A percentile compares a stretch with the other conserved stretches of the same genome.
Evolutionary conservation across 2,797 vertebrate species (phyloP).

Genomic region (Ctenopoma multispine): DNA sequence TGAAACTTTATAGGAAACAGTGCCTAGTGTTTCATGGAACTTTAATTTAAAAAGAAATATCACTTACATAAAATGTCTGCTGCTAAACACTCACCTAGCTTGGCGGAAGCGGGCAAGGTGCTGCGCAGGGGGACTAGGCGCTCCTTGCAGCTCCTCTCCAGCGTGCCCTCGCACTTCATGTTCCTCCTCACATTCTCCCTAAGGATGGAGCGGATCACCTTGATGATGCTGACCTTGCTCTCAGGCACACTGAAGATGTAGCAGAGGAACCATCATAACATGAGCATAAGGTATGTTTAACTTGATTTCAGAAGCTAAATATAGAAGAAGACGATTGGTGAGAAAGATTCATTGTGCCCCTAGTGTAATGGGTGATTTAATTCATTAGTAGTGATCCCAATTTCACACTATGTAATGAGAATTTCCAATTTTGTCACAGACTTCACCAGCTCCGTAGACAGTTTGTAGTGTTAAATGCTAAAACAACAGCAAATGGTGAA

Average conservation of each 20-base stretch:
- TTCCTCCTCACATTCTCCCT: slow-evolving; percentile 92
- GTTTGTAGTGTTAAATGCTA: background rate
- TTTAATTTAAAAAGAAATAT: background rate
- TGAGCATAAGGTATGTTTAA: slow-evolving; percentile 27
- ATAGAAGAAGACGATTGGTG: slow-evolving; percentile 35
- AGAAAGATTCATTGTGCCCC: slow-evolving; percentile 36
- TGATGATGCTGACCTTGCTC: slow-evolving; percentile 92
- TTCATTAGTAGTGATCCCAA: slow-evolving; percentile 65
- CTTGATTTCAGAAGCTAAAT: slow-evolving; percentile 44
- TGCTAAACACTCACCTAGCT: slow-evolving; percentile 85
- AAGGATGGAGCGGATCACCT: slow-evolving; percentile 94
- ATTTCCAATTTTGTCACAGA: slow-evolving; percentile 47
- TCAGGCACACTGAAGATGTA: slow-evolving; percentile 86
- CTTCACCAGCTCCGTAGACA: slow-evolving; percentile 15
- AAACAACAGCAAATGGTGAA: background rate
- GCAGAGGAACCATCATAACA: slow-evolving; percentile 12
- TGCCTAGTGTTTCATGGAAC: background rate
- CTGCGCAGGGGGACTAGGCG: slow-evolving; percentile 86
- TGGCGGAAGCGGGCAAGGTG: slow-evolving; percentile 88
- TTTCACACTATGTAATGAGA: slow-evolving; percentile 58
- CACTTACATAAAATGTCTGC: background rate
- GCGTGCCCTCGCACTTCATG: slow-evolving; percentile 82
- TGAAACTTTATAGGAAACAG: slow-evolving; percentile 4
- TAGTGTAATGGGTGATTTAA: slow-evolving; percentile 42
- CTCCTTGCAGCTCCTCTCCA: slow-evolving; percentile 88